Conservation (phyloP, 2,888 invertebrate genomes). For the Anthrax anthrax region DNA sequence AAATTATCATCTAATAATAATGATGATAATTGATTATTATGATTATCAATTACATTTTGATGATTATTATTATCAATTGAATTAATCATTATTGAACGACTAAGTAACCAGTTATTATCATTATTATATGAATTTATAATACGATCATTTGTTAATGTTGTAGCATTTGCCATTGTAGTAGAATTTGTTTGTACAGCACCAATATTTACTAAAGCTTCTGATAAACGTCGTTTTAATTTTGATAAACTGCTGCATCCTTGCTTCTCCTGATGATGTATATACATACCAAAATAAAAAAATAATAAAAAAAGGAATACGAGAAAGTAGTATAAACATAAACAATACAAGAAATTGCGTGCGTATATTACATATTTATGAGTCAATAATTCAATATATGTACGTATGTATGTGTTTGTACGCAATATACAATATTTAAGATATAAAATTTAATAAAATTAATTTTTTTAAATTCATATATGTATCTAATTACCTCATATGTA, state of each 20-base stretch:
- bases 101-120: conserved; percentile 66
- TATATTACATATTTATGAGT: too few relatives aligned
- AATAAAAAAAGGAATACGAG: conserved; percentile 1
- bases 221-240: conserved; percentile 55
- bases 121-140: conserved; percentile 14
- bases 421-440: too few relatives aligned
- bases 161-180: conserved; percentile 6
- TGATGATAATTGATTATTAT: too few relatives aligned
- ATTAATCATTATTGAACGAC: conserved; percentile 65
- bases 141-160: neutral
- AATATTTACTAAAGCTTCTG: conserved; percentile 37
- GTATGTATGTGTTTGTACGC: too few relatives aligned
- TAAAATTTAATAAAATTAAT: too few relatives aligned
- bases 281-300: neutral
- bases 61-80: conserved; percentile 40
- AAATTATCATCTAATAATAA: neutral
- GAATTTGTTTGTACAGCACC: conserved; percentile 10
- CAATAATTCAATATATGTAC: too few relatives aligned
- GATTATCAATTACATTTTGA: neutral
- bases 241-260: conserved; percentile 51
- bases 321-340: neutral
- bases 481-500: neutral
- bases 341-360: neutral
- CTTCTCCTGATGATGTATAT: conserved; percentile 17
- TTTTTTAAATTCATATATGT: too few relatives aligned